phyloP scores from a whole-genome alignment of 2,888 invertebrate genomes.

The Campoplex capitator region DNA sequence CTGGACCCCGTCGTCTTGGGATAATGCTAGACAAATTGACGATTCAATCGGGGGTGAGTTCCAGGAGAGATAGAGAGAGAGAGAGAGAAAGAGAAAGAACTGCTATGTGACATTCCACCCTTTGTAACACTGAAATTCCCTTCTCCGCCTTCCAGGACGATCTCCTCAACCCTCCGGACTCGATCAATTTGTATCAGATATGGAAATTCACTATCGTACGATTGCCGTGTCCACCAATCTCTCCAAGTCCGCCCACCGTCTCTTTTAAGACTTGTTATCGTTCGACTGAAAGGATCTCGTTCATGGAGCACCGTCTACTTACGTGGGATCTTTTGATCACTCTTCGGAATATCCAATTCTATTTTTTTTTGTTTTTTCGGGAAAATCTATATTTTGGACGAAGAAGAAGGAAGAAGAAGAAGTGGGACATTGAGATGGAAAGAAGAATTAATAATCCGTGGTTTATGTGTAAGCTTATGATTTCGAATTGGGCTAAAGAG shows the following conservation, averaged over 20 bases:
- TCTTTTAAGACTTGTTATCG: slow-evolving; percentile 50
- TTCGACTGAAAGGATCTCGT: slow-evolving; percentile 27
- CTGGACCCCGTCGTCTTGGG: slow-evolving; percentile 77
- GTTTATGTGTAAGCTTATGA: no score
- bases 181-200: slow-evolving; percentile 68
- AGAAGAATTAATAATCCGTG: no score
- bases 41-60: slow-evolving; percentile 81
- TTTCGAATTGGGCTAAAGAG: no score
- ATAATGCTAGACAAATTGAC: slow-evolving; percentile 84
- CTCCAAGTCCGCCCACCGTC: slow-evolving; percentile 32
- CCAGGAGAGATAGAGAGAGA: slow-evolving; percentile 75
- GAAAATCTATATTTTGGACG: neutral
- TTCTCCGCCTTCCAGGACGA: slow-evolving; percentile 29
- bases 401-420: no score
- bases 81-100: slow-evolving; percentile 18
- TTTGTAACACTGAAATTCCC: slow-evolving; percentile 32
- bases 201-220: slow-evolving; percentile 65
- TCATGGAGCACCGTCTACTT: slow-evolving; percentile 32
- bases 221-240: slow-evolving; percentile 9
- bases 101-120: slow-evolving; percentile 24
- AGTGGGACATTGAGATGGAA: no score
- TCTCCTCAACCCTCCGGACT: slow-evolving; percentile 30
- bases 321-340: neutral
- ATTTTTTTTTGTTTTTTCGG: neutral
- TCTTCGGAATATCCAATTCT: neutral